These are phyloP conservation scores for Myrmecobius fasciatus DNA, from an alignment of 2,113 vertebrate species.

Conservation along the genomic window DNA sequence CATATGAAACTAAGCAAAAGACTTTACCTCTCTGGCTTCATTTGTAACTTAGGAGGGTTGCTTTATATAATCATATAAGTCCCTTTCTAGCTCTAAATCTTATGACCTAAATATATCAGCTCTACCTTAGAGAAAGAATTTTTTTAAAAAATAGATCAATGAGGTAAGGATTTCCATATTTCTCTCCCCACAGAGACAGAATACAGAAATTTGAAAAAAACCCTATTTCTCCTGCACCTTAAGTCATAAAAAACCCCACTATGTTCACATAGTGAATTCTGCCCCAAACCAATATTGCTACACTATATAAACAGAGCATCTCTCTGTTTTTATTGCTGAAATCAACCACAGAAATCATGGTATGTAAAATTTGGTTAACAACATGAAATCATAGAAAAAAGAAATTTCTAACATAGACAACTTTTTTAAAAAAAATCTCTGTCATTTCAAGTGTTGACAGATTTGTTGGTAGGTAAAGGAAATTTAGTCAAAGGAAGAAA, in stretches of 20 bases:
- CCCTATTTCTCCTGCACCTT: not conserved
- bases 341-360: slow-evolving; percentile 19
- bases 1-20: not conserved
- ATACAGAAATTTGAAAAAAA: not conserved
- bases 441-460: slow-evolving; percentile 69
- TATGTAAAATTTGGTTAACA: slow-evolving; percentile 61
- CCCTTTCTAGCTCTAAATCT: not conserved
- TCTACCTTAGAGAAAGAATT: slow-evolving; percentile 43
- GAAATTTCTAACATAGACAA: slow-evolving; percentile 59
- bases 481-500: slow-evolving; percentile 69
- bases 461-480: slow-evolving; percentile 60
- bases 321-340: slow-evolving; percentile 57
- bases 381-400: slow-evolving; percentile 66
- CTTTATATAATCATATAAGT: not conserved
- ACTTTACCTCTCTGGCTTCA: not conserved
- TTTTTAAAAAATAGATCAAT: not conserved
- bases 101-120: not conserved
- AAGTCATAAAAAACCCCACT: not conserved
- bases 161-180: slow-evolving; percentile 2
- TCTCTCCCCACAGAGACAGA: not conserved
- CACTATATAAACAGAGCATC: slow-evolving; percentile 61
- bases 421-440: slow-evolving; percentile 42
- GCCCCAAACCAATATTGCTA: slow-evolving; percentile 52
- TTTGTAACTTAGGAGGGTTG: not conserved
- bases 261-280: slow-evolving; percentile 48